Evolutionary conservation across 2,797 vertebrate genomes (phyloP).

Genomic region (Argentina silus): DNA sequence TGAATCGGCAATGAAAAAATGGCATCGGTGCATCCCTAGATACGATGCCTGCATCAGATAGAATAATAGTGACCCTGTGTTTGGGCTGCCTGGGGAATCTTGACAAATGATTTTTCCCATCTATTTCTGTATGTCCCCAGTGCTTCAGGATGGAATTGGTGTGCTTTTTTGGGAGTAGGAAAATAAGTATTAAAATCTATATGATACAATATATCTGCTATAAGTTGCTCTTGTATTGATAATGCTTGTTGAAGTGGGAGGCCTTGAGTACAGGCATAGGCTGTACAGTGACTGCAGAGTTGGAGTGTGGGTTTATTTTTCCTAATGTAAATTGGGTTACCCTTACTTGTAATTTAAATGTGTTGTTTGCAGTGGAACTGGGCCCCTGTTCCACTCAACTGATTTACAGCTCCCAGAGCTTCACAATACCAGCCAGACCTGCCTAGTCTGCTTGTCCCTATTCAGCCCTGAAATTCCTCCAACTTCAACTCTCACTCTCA

Average conservation of each 20-base stretch:
- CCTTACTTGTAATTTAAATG: slow-evolving; percentile 34
- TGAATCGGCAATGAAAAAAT: too few species aligned
- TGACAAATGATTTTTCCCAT: slow-evolving; percentile 65
- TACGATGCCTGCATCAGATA: slow-evolving; percentile 18
- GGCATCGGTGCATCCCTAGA: too few species aligned
- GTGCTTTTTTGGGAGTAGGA: slow-evolving; percentile 67
- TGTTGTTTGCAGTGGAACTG: slow-evolving; percentile 53
- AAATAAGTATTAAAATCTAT: slow-evolving; percentile 58
- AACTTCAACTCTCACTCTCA: neutral
- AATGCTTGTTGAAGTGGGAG: slow-evolving; percentile 17
- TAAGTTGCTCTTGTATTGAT: neutral
- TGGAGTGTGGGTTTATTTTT: slow-evolving; percentile 38
- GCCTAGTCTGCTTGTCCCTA: neutral
- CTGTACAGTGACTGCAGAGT: slow-evolving; percentile 30
- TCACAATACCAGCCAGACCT: slow-evolving; percentile 20
- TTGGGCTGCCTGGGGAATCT: slow-evolving; percentile 47
- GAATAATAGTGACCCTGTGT: slow-evolving; percentile 35
- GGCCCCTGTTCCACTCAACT: slow-evolving; percentile 34
- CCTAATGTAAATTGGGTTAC: slow-evolving; percentile 50
- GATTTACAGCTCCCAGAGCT: slow-evolving; percentile 28
- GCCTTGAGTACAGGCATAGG: slow-evolving; percentile 32
- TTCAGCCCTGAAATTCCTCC: neutral
- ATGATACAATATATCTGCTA: slow-evolving; percentile 45
- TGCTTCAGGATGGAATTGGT: slow-evolving; percentile 53
- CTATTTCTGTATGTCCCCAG: slow-evolving; percentile 49